Conservation (phyloP, 2,113 vertebrate species). For the Emydura subglobosa region DNA sequence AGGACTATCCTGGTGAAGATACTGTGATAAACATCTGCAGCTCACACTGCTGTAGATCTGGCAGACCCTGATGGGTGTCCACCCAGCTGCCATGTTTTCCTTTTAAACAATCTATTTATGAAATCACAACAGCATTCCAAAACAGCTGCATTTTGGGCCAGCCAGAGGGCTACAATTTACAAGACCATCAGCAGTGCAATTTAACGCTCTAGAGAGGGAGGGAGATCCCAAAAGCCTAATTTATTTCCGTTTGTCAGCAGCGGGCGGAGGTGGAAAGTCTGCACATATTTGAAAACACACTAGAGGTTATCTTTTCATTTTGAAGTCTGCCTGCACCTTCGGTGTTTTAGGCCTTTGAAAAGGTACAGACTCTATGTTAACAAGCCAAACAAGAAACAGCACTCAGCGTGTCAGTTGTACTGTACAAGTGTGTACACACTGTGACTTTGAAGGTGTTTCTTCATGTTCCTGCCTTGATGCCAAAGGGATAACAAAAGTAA, state of each 20-base stretch:
- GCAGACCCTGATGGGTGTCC: background rate
- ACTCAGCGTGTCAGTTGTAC: background rate
- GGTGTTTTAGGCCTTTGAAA: slow-evolving; percentile 1
- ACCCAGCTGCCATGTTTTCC: background rate
- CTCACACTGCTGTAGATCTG: background rate
- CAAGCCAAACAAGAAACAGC: slow-evolving; percentile 37
- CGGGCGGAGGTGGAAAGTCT: background rate
- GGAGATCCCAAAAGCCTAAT: background rate
- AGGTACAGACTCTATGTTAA: slow-evolving; percentile 10
- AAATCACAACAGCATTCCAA: background rate
- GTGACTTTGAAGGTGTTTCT: background rate
- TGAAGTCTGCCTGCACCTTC: slow-evolving; percentile 2
- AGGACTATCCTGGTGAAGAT: background rate
- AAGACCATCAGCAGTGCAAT: background rate
- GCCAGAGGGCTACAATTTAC: background rate
- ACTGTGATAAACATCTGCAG: background rate
- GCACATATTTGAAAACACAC: background rate
- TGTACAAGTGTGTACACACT: background rate
- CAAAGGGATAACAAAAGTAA: background rate
- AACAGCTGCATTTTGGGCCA: background rate
- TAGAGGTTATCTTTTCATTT: background rate
- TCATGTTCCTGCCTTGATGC: slow-evolving; percentile 7
- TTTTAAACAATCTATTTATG: background rate
- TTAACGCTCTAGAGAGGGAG: background rate
- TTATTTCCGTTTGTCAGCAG: rapidly evolving